These are phyloP conservation scores for Etheostoma cragini DNA, from an alignment of 2,113 vertebrate species.

Conservation along the genomic window DNA sequence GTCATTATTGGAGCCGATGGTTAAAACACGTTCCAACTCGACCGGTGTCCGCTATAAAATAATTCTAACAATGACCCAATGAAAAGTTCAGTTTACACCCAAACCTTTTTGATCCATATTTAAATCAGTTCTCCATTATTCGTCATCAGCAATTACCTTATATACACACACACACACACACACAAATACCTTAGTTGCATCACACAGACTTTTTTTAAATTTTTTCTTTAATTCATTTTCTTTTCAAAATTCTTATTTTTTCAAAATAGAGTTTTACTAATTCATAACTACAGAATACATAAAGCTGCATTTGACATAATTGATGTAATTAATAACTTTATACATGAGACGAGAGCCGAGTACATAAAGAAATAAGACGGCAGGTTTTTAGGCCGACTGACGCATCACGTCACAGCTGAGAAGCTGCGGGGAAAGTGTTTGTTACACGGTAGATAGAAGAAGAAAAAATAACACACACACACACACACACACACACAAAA, in stretches of 20 bases:
- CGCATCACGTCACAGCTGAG: constrained; percentile 14
- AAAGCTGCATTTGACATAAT: constrained; percentile 56
- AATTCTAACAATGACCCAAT: neutral
- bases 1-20: neutral
- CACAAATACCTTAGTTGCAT: constrained; percentile 58
- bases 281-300: constrained; percentile 67
- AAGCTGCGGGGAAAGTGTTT: constrained; percentile 11
- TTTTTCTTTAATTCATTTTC: constrained; percentile 25
- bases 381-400: constrained; percentile 8
- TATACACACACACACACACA: constrained; percentile 62
- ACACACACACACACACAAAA: neutral
- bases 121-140: constrained; percentile 34
- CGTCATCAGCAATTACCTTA: constrained; percentile 52
- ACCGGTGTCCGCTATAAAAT: neutral
- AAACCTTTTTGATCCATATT: constrained; percentile 5
- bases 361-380: constrained; percentile 37
- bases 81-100: neutral
- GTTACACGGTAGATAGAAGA: neutral
- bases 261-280: constrained; percentile 78
- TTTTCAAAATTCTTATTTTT: constrained; percentile 65
- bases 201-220: constrained; percentile 41
- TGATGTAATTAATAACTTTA: constrained; percentile 45
- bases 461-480: neutral
- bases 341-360: constrained; percentile 45
- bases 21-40: neutral